Base-by-base conservation (phyloP, 2,113 vertebrate genomes). In the Phoxinus phoxinus region DNA sequence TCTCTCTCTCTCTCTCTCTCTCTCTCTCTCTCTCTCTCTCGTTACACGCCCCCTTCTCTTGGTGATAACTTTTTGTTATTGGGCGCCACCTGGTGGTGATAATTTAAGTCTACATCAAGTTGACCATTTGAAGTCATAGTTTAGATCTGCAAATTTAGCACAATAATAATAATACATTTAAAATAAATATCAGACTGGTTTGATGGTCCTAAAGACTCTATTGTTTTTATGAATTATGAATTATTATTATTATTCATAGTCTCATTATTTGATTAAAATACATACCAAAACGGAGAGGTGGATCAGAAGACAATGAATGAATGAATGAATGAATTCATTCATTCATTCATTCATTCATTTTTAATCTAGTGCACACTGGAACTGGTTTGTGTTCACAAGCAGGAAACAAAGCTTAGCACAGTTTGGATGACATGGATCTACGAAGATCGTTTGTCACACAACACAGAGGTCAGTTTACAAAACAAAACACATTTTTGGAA, bases 61-160 rank as follows among this genome's bases (percentile, higher is more conserved):
- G 37, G 46, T 30, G 44, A 79, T 58, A 5, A 74, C 63, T 76
- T 74, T 67, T 85, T 58, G 77, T 85, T 75, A 46, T 78, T 81
- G 51, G 83, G 82, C 90, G 83, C 89, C 94, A 86, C 86, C 94
- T 93, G 84, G 86, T 37, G 91, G 71, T 73, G 2, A 6, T 25
- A n/a, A 44, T n/a, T 41, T 10, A 37, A 41, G 9, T 11, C 4
- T 44, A 73, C 37, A 6, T 32, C 63, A 51, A 51, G 51, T 53
- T 53, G 1, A 53, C 4, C 51, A 53, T 53, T 53, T 53, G 4
- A 51, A 51, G 15, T 17, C 15, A 48, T 48, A 6, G 48, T 51
- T 51, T 51, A 51, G 48, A 53, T 53, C 4, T 19, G 51, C 5
- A 53, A 19, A 53, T 53, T 53, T 53, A 19, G 5, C 51, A 53